Base-by-base conservation (phyloP, 2,113 vertebrate genomes). In the Gymnocephalus cernua region DNA sequence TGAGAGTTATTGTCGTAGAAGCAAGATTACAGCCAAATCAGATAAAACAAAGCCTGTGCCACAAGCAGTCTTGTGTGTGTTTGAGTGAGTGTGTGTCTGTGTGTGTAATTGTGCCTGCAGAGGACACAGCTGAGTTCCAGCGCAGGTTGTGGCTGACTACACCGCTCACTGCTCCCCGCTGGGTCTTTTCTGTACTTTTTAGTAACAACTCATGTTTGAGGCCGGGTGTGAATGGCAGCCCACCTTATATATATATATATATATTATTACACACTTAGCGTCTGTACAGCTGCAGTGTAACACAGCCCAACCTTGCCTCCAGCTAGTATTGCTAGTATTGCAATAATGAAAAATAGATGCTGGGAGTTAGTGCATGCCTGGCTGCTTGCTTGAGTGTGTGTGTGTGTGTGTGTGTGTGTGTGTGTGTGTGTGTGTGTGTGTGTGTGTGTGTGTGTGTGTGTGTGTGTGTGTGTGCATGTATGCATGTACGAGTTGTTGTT, bases 261-360 rank as follows among this genome's bases (percentile, higher is more conserved):
- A n/a, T n/a, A n/a, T n/a, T n/a, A n/a, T n/a, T n/a, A 25, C 74
- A 29, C 83, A 67, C 74, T 70, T 82, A 67, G 69, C 25, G 53
- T 69, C 69, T 58, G 80, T 73, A 32, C 84, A 85, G 83, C 83
- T 64, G 80, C 74, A 70, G 71, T 8, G 48, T 44, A 80, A 83
- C 76, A 63, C 59, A 54, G 63, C 54, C 59, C 78, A 72, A 84
- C 90, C 86, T 91, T 83, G 80, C 88, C 85, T 92, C 77, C 77
- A 92, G 87, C 90, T 82, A n/a, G n/a, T n/a, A n/a, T n/a, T n/a
- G 88, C 86, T 77, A 76, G 76, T 62, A 75, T 84, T 86, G 76
- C 89, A 85, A 80, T 88, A 66, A 88, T 89, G 84, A 90, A 86
- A 92, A 88, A 90, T 90, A 80, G 64, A 90, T 89, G 87, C 84